Percentiles rank a stretch among this genome's conserved stretches.
phyloP scores from a whole-genome alignment of 2,113 vertebrate species.

The Isichthys henryi region DNA sequence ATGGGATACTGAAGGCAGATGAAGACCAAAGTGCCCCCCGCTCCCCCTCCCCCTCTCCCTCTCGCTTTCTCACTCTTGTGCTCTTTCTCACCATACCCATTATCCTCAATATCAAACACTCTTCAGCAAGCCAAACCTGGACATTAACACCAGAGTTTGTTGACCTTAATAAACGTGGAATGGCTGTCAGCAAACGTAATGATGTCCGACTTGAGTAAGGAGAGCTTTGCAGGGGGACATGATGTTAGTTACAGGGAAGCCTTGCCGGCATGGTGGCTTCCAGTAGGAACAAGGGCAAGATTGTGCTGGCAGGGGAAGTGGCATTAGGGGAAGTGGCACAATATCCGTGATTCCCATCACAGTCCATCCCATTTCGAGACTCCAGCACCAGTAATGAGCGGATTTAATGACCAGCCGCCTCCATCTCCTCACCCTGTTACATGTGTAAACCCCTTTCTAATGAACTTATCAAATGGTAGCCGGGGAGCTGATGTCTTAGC shows the following conservation, averaged over 20 bases:
- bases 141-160: not conserved
- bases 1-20: not conserved
- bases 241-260: not conserved
- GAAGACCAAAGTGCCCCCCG: not conserved
- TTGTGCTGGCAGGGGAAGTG: not conserved
- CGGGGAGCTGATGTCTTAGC: not conserved
- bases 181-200: not conserved
- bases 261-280: not conserved
- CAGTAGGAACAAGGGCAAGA: not conserved
- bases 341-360: not conserved
- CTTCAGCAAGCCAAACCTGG: not conserved
- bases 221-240: not conserved
- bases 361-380: not conserved
- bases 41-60: too few species aligned
- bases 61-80: not conserved
- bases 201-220: not conserved
- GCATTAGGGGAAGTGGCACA: not conserved
- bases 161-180: not conserved
- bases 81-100: not conserved
- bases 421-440: not conserved
- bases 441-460: conserved; percentile 13
- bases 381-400: not conserved
- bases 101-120: not conserved
- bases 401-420: not conserved
- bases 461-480: conserved; percentile 17